Conservation (phyloP, 2,113 vertebrate species). For the Bos indicus region DNA sequence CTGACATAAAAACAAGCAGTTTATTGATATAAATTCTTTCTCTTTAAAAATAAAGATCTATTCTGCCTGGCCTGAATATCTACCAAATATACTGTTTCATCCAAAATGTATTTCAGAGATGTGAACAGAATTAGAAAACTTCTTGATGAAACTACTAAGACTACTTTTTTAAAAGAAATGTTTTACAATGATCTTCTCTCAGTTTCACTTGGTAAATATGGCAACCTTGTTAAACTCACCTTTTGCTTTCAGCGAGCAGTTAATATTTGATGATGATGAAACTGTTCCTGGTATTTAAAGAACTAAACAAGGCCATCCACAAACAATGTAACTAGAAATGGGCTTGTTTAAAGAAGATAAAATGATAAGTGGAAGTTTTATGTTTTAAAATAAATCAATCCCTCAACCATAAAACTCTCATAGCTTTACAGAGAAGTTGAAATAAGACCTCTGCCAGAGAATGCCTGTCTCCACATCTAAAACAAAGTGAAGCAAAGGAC, state of each 20-base stretch:
- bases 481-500: slow-evolving; percentile 32
- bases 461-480: slow-evolving; percentile 26
- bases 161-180: background rate
- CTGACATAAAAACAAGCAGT: slow-evolving; percentile 8
- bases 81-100: background rate
- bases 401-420: slow-evolving; percentile 33
- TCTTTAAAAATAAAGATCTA: slow-evolving; percentile 33
- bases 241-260: slow-evolving; percentile 25
- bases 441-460: slow-evolving; percentile 37
- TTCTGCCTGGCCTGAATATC: background rate
- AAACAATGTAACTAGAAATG: slow-evolving; percentile 45
- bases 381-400: slow-evolving; percentile 50
- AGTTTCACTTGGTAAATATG: background rate
- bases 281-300: slow-evolving; percentile 55
- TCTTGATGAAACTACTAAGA: background rate
- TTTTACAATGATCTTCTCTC: background rate
- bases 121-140: background rate
- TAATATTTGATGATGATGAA: slow-evolving; percentile 65
- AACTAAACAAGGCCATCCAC: slow-evolving; percentile 42
- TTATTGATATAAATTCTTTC: background rate
- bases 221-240: background rate
- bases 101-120: slow-evolving; percentile 8
- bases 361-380: slow-evolving; percentile 39
- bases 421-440: slow-evolving; percentile 20
- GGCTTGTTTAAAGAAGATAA: slow-evolving; percentile 46